Evolutionary conservation across 2,113 vertebrate species (phyloP), one percentile per base, ranked within the genome.

Genomic region (Pseudopodoces humilis): DNA sequence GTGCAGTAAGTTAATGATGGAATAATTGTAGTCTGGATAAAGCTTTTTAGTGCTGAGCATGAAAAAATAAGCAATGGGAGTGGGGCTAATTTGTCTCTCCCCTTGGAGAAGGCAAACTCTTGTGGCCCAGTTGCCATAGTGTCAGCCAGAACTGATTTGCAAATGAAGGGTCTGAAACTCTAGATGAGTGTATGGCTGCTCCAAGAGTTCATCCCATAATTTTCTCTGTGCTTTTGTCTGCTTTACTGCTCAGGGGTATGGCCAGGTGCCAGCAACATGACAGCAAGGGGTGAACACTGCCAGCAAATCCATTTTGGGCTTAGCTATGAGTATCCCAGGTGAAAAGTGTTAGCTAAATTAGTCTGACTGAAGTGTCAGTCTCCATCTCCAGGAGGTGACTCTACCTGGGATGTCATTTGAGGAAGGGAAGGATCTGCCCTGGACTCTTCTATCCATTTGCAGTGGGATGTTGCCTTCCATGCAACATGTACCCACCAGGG

Each of bases 221-320:
- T 90, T 95, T 86, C 55, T 83, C 53, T 21, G 37, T 59, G 62
- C 46, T 90, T 83, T 95, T 95, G 62, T 77, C 87, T 94, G 81
- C 60, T 83, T 88, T 84, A 55, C n/a, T 92, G 79, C 88, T 96
- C 37, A 25, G 46, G 58, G 64, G 72, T 92, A 58, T 90, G 94
- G 93, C 85, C 72, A 85, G 55, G 88, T 90, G 95, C 82, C 89
- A 97, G 75, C 67, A 94, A 68, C 86, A 41, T 84, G 95, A 95
- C 95, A 95, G 83, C 62, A 69, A 75, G 28, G 86, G 31, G 43
- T 27, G 28, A 91, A 35, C 21, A 46, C 53, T 88, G 93, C 95
- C 96, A 96, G 69, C 67, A 95, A 86, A 88, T 86, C 93, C 90
- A 95, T 96, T 96, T 96, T 91, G 82, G 86, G 86, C 86, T 97